Percentiles rank a stretch among this genome's conserved stretches.
These are phyloP conservation scores for Meteorus colon DNA, from an alignment of 2,888 invertebrate genomes.

Conservation along the genomic window DNA sequence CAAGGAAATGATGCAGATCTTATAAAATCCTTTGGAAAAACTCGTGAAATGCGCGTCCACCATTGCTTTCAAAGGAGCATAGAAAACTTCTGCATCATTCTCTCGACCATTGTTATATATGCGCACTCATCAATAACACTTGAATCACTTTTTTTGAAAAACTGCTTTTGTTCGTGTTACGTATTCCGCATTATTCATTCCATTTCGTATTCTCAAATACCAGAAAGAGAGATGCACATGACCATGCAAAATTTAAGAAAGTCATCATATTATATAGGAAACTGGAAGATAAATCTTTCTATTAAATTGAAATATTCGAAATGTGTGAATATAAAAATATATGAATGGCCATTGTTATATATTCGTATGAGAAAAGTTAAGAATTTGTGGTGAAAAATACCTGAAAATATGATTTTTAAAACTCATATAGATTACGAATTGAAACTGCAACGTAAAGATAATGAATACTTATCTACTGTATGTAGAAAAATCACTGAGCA, in stretches of 20 bases:
- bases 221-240: not conserved
- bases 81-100: not conserved
- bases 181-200: not conserved
- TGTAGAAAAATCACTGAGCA: too few species aligned
- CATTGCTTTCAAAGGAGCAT: not conserved
- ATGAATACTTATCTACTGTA: too few species aligned
- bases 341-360: too few species aligned
- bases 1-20: not conserved
- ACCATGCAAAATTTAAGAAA: constrained; percentile 1
- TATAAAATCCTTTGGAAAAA: not conserved
- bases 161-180: not conserved
- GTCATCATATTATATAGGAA: not conserved
- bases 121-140: not conserved
- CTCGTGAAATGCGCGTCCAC: not conserved
- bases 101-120: not conserved
- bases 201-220: not conserved
- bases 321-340: too few species aligned
- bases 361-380: too few species aligned
- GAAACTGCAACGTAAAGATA: too few species aligned
- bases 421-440: too few species aligned
- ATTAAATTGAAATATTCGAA: not conserved
- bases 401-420: too few species aligned
- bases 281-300: not conserved
- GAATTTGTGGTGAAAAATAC: too few species aligned
- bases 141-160: not conserved